phyloP scores from a whole-genome alignment of 2,113 vertebrate species.

The Phrynocephalus versicolor region DNA sequence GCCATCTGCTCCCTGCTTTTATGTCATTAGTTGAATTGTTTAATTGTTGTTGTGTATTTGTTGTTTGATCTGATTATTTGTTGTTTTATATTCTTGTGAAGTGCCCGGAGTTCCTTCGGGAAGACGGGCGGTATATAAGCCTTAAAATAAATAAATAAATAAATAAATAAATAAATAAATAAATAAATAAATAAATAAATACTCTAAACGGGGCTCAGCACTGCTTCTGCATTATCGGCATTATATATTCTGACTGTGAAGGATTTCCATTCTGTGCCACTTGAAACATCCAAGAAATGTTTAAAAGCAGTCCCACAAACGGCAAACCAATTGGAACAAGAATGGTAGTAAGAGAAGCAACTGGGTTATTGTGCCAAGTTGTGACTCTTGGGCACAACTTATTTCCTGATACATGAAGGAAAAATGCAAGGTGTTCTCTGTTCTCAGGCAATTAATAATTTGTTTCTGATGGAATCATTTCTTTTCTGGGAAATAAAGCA shows the following conservation, averaged over 20 bases:
- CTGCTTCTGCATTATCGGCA: background rate
- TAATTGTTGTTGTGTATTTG: too few relatives aligned
- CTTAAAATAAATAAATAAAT: too few relatives aligned
- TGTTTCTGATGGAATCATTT: slow-evolving; percentile 38
- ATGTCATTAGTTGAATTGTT: too few relatives aligned
- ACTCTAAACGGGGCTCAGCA: background rate
- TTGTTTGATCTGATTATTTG: too few relatives aligned
- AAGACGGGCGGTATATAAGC: too few relatives aligned
- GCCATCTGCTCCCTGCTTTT: too few relatives aligned
- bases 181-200: too few relatives aligned
- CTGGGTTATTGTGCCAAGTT: background rate
- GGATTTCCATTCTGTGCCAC: background rate
- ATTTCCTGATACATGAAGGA: background rate
- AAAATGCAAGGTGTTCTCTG: slow-evolving; percentile 51
- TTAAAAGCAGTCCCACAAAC: too few relatives aligned
- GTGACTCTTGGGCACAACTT: background rate
- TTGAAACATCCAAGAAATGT: background rate
- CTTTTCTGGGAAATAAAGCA: slow-evolving; percentile 35
- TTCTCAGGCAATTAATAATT: slow-evolving; percentile 39
- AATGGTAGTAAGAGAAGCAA: background rate
- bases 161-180: too few relatives aligned
- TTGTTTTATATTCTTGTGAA: too few relatives aligned
- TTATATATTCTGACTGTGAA: background rate
- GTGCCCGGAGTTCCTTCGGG: too few relatives aligned
- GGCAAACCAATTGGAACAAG: background rate